Conservation (phyloP, 2,113 vertebrate genomes). For the Donacobius atricapilla region DNA sequence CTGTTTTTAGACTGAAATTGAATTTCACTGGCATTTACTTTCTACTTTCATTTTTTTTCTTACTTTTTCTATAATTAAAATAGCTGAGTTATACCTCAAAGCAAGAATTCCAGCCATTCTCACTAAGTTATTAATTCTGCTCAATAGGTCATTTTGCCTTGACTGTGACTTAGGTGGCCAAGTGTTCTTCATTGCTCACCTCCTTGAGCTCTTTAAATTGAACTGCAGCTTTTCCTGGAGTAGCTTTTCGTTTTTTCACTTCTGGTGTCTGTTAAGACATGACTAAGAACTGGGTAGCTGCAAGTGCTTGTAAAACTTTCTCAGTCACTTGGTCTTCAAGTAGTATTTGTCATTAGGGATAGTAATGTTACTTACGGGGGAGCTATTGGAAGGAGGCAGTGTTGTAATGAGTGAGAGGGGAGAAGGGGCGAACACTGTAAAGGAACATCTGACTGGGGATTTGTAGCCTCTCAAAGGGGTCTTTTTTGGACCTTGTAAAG, state of each 20-base stretch:
- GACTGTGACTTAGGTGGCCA: not conserved
- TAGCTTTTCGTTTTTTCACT: not conserved
- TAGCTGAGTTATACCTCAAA: not conserved
- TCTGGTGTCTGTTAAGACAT: not conserved
- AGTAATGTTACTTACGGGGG: not conserved
- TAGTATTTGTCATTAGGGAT: not conserved
- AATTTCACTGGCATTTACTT: conserved; percentile 35
- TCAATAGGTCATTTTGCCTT: not conserved
- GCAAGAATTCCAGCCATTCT: not conserved
- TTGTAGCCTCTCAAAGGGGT: not conserved
- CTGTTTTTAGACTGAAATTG: conserved; percentile 4
- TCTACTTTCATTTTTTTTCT: not conserved
- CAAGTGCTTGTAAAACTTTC: not conserved
- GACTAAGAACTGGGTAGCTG: not conserved
- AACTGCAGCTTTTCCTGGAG: not conserved
- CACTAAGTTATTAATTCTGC: not conserved
- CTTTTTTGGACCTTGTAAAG: not conserved
- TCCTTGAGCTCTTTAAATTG: not conserved
- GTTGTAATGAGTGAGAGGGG: not conserved
- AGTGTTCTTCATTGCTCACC: not conserved
- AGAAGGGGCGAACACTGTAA: not conserved
- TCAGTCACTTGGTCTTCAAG: not conserved
- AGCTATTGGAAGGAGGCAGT: not conserved
- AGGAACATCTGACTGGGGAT: not conserved
- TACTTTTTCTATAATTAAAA: not conserved